A percentile compares a stretch with the other conserved stretches of the same genome.
phyloP scores from a whole-genome alignment of 2,113 vertebrate genomes.

The Alaudala cheleensis region DNA sequence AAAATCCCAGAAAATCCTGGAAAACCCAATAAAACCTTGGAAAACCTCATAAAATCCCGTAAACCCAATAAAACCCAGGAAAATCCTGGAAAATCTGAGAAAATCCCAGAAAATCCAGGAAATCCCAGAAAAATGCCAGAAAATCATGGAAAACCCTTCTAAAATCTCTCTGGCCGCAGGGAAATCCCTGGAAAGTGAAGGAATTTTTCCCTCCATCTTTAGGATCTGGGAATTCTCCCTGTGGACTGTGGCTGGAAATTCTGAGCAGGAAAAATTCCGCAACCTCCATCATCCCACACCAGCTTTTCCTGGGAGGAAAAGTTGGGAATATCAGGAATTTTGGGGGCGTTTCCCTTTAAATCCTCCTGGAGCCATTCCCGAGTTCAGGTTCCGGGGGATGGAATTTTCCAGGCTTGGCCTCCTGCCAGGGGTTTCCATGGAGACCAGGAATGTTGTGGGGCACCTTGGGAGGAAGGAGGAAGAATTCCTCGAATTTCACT shows the following conservation, averaged over 20 bases:
- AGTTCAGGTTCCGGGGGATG: neutral
- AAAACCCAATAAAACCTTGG: no score
- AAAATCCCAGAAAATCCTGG: no score
- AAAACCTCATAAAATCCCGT: no score
- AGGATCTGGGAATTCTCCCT: neutral
- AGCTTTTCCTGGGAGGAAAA: neutral
- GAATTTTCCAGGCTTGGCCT: slow-evolving; percentile 8
- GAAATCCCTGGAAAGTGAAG: neutral
- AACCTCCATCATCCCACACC: neutral
- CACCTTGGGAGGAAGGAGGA: neutral
- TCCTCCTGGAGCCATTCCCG: neutral
- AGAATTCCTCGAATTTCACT: neutral
- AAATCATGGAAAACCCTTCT: neutral
- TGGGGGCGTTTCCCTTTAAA: neutral
- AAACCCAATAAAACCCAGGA: no score
- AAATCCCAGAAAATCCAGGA: no score
- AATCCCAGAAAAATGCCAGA: neutral
- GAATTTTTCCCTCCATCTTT: neutral
- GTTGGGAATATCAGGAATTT: neutral
- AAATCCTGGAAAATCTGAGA: no score
- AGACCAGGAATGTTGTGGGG: slow-evolving; percentile 45
- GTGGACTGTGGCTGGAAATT: neutral
- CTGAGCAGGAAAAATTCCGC: fast-evolving
- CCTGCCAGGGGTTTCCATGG: slow-evolving; percentile 51
- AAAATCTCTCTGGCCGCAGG: neutral